Evolutionary conservation across 2,797 vertebrate genomes (phyloP), one percentile per base, ranked within the genome.

Genomic region (Peromyscus aztecus): DNA sequence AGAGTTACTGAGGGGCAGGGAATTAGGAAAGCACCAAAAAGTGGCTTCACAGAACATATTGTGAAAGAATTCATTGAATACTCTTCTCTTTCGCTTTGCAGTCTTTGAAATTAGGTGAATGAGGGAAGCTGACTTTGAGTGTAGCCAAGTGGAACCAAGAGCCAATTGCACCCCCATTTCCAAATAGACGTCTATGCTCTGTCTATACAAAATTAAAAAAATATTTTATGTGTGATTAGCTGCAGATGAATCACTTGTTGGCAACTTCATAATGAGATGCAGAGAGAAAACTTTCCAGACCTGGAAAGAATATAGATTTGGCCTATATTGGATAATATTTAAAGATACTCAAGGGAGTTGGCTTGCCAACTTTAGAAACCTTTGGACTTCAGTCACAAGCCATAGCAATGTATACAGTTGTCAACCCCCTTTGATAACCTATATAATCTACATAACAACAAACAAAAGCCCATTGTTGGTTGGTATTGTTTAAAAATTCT

Each of bases 41-140:
- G 13, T 63, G 49, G 6, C 29, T 93, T 93, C 76, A 29, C 46
- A 83, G 13, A 89, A 52, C 69, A 89, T 89, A 82, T 69, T n/a
- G 86, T 92, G 76, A 95, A 82, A 90, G 92, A 94, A 59, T 14
- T 75, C 65, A 65, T 87, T 91, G 61, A 93, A 89, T 93, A 84
- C n/a, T 77, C 75, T 76, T 90, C 76, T 89, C 37, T 90, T 95
- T 96, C 89, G 43, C 52, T 57, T 91, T 95, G 31, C 6, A 34
- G 3, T 89, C 67, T 94, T 94, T 78, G 80, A 67, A 78, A 67
- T 75, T 80, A 43, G 14, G 17, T 55, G n/a, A 86, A 78, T 65
- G 71, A 80, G 23, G 87, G 37, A 91, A 83, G 69, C 40, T 91
- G 93, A 89, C 23, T 63, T 69, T 86, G 71, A 95, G 4, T 24